phyloP scores from a whole-genome alignment of 2,797 vertebrate species.

The Rhynchotus rufescens region DNA sequence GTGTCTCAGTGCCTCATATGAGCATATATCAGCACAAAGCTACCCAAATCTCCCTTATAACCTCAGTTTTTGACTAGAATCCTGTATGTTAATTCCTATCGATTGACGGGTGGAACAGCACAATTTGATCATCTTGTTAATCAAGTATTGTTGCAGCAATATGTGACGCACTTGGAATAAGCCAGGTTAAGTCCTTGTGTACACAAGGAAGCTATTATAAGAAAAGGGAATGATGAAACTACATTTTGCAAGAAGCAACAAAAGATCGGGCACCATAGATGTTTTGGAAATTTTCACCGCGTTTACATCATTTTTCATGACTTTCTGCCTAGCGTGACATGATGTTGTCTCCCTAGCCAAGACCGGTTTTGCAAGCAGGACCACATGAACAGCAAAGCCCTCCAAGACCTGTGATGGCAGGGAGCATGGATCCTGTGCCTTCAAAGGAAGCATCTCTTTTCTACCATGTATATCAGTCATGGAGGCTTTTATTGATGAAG shows the following conservation, averaged over 20 bases:
- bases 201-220: slow-evolving; percentile 66
- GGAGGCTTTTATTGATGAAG: background rate
- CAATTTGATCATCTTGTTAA: slow-evolving; percentile 56
- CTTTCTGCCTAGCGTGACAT: slow-evolving; percentile 32
- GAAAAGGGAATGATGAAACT: slow-evolving; percentile 57
- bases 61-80: slow-evolving; percentile 13
- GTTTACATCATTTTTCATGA: slow-evolving; percentile 1
- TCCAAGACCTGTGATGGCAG: background rate
- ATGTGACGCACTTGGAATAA: slow-evolving; percentile 48
- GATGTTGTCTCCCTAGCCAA: background rate
- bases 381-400: background rate
- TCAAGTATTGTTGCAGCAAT: slow-evolving; percentile 41
- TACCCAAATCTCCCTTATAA: background rate
- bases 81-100: slow-evolving; percentile 19
- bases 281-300: slow-evolving; percentile 33
- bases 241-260: slow-evolving; percentile 45
- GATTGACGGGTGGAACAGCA: slow-evolving; percentile 42
- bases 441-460: background rate
- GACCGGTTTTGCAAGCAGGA: slow-evolving; percentile 13
- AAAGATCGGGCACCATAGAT: background rate
- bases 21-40: background rate
- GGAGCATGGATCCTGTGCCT: background rate
- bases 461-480: background rate
- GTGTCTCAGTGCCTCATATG: background rate
- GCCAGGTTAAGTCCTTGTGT: slow-evolving; percentile 49